Evolutionary conservation across 2,888 invertebrate species (phyloP).

Genomic region (Clivina fossor): DNA sequence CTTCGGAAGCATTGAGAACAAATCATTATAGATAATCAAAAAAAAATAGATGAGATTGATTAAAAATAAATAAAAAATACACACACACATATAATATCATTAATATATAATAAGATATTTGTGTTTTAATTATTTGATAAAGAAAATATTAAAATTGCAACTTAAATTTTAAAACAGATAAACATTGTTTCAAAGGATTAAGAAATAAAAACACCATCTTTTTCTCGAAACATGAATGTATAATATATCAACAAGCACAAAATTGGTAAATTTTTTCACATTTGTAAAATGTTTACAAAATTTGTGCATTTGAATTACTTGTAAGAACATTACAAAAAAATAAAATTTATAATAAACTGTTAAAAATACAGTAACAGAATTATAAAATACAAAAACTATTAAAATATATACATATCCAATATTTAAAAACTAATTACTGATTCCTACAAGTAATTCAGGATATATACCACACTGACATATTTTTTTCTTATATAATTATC

Average conservation of each 20-base stretch:
- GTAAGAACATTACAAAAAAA: slow-evolving; percentile 7
- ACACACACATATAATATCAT: too few species aligned
- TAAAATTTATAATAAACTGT: too few species aligned
- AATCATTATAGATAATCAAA: too few species aligned
- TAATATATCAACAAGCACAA: slow-evolving; percentile 33
- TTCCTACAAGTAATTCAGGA: too few species aligned
- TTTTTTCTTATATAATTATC: too few species aligned
- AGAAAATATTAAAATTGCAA: neutral
- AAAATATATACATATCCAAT: neutral
- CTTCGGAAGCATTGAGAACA: too few species aligned
- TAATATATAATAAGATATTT: too few species aligned
- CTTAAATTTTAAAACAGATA: neutral
- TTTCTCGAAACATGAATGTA: slow-evolving; percentile 29
- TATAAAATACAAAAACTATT: neutral
- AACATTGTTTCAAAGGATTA: neutral
- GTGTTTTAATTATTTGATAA: neutral
- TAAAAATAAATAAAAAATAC: too few species aligned
- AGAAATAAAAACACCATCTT: slow-evolving; percentile 11
- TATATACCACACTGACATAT: too few species aligned
- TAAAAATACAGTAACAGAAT: neutral
- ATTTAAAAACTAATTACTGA: too few species aligned
- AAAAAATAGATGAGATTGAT: too few species aligned
- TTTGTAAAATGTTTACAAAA: slow-evolving; percentile 29
- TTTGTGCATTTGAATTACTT: slow-evolving; percentile 18
- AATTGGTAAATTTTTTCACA: slow-evolving; percentile 23